phyloP scores from a whole-genome alignment of 2,797 vertebrate species.

The Rhincodon typus region DNA sequence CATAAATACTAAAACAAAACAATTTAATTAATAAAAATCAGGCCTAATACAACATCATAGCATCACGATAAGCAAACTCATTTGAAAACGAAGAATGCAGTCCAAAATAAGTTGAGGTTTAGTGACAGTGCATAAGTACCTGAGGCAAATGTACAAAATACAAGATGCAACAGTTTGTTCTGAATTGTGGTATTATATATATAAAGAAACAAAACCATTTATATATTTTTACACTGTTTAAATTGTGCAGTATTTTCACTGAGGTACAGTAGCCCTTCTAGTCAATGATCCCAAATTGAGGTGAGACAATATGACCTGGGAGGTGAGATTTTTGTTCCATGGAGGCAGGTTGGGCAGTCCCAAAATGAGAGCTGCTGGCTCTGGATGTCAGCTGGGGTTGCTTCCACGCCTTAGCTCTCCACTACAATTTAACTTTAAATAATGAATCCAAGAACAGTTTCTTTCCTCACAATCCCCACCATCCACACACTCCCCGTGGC shows the following conservation, averaged over 20 bases:
- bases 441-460: too few species aligned
- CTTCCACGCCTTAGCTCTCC: too few species aligned
- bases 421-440: too few species aligned
- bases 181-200: background rate
- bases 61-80: background rate
- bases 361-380: too few species aligned
- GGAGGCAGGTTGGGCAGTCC: too few species aligned
- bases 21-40: too few species aligned
- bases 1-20: background rate
- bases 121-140: background rate
- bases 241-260: background rate
- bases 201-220: background rate
- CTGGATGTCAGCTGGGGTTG: too few species aligned
- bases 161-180: background rate
- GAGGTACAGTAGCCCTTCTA: background rate
- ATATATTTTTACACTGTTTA: background rate
- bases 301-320: too few species aligned
- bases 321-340: too few species aligned
- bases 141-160: background rate
- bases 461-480: too few species aligned
- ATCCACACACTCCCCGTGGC: too few species aligned
- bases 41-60: background rate
- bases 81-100: background rate
- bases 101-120: background rate
- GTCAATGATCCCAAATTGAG: background rate